Conservation (phyloP, 2,888 invertebrate species). For the Chymomyza amoena region DNA sequence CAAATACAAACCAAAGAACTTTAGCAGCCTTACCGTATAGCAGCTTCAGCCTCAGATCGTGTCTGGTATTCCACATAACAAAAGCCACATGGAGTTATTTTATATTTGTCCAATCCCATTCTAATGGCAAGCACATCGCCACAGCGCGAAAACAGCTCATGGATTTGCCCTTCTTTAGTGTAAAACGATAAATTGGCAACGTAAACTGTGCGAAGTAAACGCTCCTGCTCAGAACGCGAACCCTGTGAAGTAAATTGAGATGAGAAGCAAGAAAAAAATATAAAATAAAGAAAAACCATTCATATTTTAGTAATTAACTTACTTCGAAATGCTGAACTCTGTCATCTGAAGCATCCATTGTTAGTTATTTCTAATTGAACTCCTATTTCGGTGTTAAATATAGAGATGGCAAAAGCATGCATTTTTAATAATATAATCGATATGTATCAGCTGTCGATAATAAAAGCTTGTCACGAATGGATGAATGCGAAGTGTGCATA, state of each 20-base stretch:
- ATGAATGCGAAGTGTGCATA: too few species aligned
- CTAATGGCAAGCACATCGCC: slow-evolving; percentile 96
- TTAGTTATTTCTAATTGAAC: slow-evolving; percentile 9
- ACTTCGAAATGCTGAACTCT: slow-evolving; percentile 98
- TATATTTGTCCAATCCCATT: slow-evolving; percentile 98
- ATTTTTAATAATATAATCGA: not conserved
- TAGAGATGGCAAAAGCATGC: not conserved
- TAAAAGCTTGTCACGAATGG: too few species aligned
- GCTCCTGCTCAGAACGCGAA: too few species aligned
- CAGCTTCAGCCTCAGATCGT: slow-evolving; percentile 86
- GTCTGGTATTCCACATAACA: slow-evolving; percentile 97
- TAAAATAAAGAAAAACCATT: too few species aligned
- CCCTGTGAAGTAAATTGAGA: slow-evolving; percentile 26
- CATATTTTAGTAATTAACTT: slow-evolving; percentile 51
- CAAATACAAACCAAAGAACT: not conserved
- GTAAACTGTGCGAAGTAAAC: too few species aligned
- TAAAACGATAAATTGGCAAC: too few species aligned
- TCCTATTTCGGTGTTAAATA: not conserved
- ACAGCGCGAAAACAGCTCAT: slow-evolving; percentile 96
- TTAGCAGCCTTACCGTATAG: slow-evolving; percentile 83
- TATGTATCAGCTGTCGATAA: not conserved
- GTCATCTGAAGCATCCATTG: slow-evolving; percentile 81
- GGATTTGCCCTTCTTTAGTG: too few species aligned
- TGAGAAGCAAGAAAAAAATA: not conserved
- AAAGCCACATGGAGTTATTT: slow-evolving; percentile 99